phyloP scores from a whole-genome alignment of 2,888 invertebrate species.

The Trissonchulus sp. region DNA sequence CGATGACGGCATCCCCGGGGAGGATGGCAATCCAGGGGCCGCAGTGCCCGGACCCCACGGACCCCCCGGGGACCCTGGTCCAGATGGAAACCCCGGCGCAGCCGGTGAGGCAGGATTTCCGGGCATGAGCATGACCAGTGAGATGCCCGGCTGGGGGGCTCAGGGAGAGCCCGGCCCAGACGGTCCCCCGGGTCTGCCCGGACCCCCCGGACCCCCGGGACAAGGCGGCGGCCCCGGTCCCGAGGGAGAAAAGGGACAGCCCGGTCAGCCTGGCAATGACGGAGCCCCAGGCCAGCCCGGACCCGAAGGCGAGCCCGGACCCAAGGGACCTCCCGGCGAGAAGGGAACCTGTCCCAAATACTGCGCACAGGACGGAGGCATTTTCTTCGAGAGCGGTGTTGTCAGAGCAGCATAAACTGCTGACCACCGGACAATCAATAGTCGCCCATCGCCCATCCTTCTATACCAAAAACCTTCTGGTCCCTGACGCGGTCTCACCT shows the following conservation, averaged over 20 bases:
- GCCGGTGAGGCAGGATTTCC: background rate
- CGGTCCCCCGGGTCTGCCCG: conserved; percentile 27
- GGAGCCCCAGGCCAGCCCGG: conserved; percentile 33
- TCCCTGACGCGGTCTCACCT: too few relatives aligned
- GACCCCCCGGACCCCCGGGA: conserved; percentile 25
- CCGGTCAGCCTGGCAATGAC: conserved; percentile 30
- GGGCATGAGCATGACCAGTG: background rate
- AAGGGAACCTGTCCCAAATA: conserved; percentile 20
- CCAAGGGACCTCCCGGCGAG: conserved; percentile 29
- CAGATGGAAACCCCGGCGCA: background rate
- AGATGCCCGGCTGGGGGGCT: background rate
- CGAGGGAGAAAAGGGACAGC: conserved; percentile 23
- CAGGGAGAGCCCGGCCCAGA: conserved; percentile 23
- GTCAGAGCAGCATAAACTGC: too few relatives aligned
- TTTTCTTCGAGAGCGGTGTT: background rate
- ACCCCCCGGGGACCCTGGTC: conserved; percentile 19
- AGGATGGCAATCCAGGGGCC: background rate
- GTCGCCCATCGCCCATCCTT: too few relatives aligned
- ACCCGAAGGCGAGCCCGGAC: conserved; percentile 30
- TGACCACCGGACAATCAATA: too few relatives aligned
- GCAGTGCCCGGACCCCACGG: background rate
- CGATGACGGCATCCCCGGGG: background rate
- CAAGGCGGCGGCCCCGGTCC: conserved; percentile 13
- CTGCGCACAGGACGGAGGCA: background rate
- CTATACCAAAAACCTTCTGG: too few relatives aligned